Evolutionary conservation across 2,113 vertebrate species (phyloP).

Genomic region (Xenus cinereus): DNA sequence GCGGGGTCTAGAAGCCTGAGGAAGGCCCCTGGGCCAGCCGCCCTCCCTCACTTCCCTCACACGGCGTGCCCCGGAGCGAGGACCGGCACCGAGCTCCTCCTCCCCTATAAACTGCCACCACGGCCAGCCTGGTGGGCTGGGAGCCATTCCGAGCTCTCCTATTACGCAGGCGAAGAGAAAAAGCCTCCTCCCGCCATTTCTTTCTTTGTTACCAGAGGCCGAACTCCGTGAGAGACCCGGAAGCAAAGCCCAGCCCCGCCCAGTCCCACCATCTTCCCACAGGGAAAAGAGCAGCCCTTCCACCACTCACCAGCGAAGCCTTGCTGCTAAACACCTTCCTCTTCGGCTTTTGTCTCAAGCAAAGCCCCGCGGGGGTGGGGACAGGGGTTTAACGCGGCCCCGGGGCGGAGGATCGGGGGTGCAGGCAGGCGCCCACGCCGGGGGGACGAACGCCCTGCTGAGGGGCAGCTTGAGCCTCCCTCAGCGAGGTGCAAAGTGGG

Average conservation of each 20-base stretch:
- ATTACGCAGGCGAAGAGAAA: accelerated
- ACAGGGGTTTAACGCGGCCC: accelerated
- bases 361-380: accelerated
- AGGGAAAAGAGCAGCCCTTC: accelerated
- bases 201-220: accelerated
- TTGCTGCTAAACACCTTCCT: not conserved
- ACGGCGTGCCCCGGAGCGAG: accelerated
- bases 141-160: not conserved
- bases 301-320: accelerated
- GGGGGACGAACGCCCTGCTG: not conserved
- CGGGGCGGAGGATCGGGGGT: not conserved
- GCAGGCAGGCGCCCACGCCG: accelerated
- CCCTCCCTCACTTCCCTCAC: not conserved
- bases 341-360: no score
- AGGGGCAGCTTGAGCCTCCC: accelerated
- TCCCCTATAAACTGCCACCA: no score
- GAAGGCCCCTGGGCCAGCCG: accelerated
- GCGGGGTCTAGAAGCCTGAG: accelerated
- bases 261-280: not conserved
- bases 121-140: no score
- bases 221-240: accelerated
- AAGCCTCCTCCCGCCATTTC: not conserved
- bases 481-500: accelerated
- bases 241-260: not conserved
- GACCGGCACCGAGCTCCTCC: accelerated